Percentiles rank a stretch among this genome's conserved stretches.
These are phyloP conservation scores for Hydrophis major DNA, from an alignment of 2,797 vertebrate species.

Conservation along the genomic window DNA sequence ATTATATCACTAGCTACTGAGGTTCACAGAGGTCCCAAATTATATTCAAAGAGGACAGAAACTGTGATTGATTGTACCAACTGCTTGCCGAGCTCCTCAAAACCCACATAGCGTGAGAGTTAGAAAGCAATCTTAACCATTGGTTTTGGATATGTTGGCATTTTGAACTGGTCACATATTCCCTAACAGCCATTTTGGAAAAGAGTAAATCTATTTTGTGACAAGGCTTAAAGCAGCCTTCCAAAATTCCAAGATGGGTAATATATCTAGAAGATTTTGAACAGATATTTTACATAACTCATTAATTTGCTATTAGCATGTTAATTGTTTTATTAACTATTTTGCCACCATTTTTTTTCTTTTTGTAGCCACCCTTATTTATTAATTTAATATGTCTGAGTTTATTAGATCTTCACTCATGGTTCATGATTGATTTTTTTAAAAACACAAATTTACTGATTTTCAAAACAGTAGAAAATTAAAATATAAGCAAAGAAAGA, in stretches of 20 bases:
- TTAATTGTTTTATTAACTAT: neutral
- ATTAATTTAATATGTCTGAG: neutral
- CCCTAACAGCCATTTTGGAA: neutral
- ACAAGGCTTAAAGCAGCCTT: neutral
- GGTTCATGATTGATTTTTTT: neutral
- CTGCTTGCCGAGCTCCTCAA: neutral
- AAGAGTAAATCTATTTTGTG: neutral
- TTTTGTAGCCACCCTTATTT: neutral
- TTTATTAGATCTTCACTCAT: neutral
- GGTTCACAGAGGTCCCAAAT: neutral
- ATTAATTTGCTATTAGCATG: neutral
- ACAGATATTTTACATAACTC: neutral
- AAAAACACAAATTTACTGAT: neutral
- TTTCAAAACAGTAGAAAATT: neutral
- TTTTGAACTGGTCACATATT: neutral
- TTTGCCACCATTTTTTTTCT: neutral
- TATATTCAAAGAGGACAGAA: neutral
- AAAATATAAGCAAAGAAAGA: neutral
- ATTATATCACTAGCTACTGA: neutral
- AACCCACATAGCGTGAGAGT: neutral
- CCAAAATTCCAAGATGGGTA: neutral
- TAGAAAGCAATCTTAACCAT: neutral
- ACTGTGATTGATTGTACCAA: neutral
- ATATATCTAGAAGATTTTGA: neutral
- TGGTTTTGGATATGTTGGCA: neutral